phyloP scores from a whole-genome alignment of 2,113 vertebrate genomes.

The Gorsachius goisagi region DNA sequence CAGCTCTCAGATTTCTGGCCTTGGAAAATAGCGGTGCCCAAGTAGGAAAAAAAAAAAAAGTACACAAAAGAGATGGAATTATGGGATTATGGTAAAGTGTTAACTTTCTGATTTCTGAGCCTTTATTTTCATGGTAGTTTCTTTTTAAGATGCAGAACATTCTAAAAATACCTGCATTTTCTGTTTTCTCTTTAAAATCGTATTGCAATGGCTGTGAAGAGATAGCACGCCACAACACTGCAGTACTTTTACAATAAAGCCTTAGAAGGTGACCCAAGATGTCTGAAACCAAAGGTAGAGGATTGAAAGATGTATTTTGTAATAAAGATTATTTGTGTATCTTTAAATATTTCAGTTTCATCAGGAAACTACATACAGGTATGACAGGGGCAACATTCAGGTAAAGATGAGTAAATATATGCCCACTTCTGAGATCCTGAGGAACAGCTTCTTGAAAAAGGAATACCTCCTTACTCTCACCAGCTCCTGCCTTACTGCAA shows the following conservation, averaged over 20 bases:
- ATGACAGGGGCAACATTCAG: neutral
- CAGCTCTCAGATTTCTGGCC: neutral
- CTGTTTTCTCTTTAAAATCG: neutral
- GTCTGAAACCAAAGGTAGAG: neutral
- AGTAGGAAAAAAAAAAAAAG: neutral
- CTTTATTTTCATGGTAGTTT: neutral
- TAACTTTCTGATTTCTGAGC: neutral
- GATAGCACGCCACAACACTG: too few relatives aligned
- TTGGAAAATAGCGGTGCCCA: neutral
- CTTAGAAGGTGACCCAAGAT: neutral
- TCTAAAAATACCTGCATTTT: neutral
- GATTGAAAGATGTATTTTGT: neutral
- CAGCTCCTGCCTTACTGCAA: neutral
- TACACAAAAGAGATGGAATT: neutral
- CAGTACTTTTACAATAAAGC: neutral
- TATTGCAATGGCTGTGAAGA: neutral
- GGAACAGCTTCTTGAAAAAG: neutral
- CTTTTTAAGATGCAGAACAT: neutral
- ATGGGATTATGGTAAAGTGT: too few relatives aligned
- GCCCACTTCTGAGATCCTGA: neutral
- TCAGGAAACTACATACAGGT: neutral
- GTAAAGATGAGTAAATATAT: neutral
- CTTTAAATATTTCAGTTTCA: neutral
- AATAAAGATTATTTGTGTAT: neutral
- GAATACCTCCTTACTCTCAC: neutral